phyloP scores from a whole-genome alignment of 2,888 invertebrate species.

The Orthosia gothica region DNA sequence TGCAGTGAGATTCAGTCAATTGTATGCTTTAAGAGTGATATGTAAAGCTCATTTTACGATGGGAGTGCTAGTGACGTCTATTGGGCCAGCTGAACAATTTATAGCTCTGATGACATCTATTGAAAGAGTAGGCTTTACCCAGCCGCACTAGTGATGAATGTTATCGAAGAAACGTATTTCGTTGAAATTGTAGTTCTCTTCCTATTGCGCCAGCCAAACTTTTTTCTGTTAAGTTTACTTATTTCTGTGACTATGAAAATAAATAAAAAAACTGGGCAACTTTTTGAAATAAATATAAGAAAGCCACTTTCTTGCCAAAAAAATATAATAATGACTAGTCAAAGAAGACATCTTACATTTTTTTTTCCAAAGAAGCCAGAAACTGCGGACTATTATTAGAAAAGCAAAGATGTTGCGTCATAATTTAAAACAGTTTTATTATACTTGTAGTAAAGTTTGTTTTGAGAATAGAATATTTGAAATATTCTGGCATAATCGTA shows the following conservation, averaged over 20 bases:
- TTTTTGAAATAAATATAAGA: too few species aligned
- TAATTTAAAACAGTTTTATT: too few species aligned
- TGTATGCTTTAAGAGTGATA: background rate
- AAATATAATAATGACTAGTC: too few species aligned
- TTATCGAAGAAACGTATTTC: conserved; percentile 3
- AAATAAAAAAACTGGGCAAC: too few species aligned
- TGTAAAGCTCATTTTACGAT: conserved; percentile 13
- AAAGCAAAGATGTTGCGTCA: too few species aligned
- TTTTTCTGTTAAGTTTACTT: background rate
- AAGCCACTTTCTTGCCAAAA: too few species aligned
- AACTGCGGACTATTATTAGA: too few species aligned
- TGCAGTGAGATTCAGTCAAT: background rate
- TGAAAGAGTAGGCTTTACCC: conserved; percentile 46
- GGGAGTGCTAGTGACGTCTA: background rate
- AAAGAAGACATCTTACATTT: too few species aligned
- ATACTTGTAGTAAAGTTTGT: conserved; percentile 20
- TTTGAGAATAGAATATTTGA: conserved; percentile 14
- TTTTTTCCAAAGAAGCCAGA: too few species aligned
- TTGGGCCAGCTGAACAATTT: conserved; percentile 25
- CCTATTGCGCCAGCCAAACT: background rate
- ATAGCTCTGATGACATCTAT: conserved; percentile 35
- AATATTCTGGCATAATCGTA: background rate
- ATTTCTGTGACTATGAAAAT: too few species aligned
- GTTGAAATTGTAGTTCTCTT: background rate
- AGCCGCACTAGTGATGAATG: conserved; percentile 23